These are phyloP conservation scores for Caradrina kadenii DNA, from an alignment of 2,888 invertebrate genomes.

Conservation along the genomic window DNA sequence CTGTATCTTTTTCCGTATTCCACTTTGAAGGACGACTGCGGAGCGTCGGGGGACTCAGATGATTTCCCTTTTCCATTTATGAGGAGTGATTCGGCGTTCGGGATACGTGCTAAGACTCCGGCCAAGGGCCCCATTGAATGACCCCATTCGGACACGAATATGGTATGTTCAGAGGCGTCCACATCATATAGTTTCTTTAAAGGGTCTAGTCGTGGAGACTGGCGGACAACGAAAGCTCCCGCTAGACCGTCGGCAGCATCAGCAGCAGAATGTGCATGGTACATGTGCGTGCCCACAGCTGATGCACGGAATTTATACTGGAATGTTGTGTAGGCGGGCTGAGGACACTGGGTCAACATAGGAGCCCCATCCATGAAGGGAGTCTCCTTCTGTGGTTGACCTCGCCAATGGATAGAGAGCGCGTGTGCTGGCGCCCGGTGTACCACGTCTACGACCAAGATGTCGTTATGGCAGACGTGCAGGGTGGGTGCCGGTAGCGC, in stretches of 20 bases:
- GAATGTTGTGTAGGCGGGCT: conserved; percentile 93
- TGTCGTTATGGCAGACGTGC: conserved; percentile 94
- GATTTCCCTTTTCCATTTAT: conserved; percentile 92
- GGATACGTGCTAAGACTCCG: conserved; percentile 80
- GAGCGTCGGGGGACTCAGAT: conserved; percentile 80
- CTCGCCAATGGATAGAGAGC: conserved; percentile 95
- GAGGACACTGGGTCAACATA: conserved; percentile 94
- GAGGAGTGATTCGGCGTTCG: conserved; percentile 89
- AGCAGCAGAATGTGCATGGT: conserved; percentile 93
- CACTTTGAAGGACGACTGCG: conserved; percentile 88
- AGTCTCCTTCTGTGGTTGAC: conserved; percentile 92
- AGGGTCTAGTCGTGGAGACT: conserved; percentile 91
- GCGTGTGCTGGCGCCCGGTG: conserved; percentile 94
- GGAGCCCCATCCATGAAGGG: conserved; percentile 95
- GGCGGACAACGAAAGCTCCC: conserved; percentile 93
- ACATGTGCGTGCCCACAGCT: conserved; percentile 93
- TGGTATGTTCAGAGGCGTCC: conserved; percentile 93
- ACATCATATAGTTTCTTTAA: conserved; percentile 92
- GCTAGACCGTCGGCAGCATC: conserved; percentile 93
- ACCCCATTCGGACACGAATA: conserved; percentile 93
- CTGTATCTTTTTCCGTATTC: conserved; percentile 91
- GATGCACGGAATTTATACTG: conserved; percentile 94
- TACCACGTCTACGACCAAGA: conserved; percentile 93
- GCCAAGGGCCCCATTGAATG: conserved; percentile 89
- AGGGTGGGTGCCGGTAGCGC: conserved; percentile 91